Conservation (phyloP, 2,113 vertebrate species). For the Odontesthes bonariensis region DNA sequence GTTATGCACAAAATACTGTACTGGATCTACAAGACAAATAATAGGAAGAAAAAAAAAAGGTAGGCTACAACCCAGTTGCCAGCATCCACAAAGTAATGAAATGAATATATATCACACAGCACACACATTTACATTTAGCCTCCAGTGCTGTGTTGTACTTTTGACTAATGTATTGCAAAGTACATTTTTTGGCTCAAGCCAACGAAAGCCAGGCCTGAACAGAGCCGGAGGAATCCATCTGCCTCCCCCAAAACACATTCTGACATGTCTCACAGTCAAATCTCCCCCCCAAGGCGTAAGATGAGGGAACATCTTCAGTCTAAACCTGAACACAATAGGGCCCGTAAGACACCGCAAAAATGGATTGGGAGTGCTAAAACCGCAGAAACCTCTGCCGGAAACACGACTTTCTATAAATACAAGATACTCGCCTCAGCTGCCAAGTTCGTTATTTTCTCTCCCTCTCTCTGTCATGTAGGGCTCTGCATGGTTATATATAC, state of each 20-base stretch:
- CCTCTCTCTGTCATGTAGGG: slow-evolving; percentile 71
- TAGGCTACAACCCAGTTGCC: slow-evolving; percentile 16
- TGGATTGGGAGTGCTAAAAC: slow-evolving; percentile 81
- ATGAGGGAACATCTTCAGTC: slow-evolving; percentile 82
- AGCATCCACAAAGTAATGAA: slow-evolving; percentile 38
- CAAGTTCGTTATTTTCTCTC: slow-evolving; percentile 77
- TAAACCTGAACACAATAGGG: slow-evolving; percentile 81
- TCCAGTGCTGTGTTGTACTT: slow-evolving; percentile 56
- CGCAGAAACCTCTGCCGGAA: slow-evolving; percentile 86
- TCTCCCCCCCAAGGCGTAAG: slow-evolving; percentile 78
- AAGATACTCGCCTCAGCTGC: slow-evolving; percentile 80
- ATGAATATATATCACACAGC: slow-evolving; percentile 45
- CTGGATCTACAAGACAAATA: slow-evolving; percentile 28
- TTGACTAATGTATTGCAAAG: slow-evolving; percentile 58
- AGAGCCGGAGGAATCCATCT: slow-evolving; percentile 74
- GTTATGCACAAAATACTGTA: slow-evolving; percentile 39
- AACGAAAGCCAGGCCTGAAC: slow-evolving; percentile 71
- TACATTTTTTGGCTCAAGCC: slow-evolving; percentile 67
- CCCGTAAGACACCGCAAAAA: slow-evolving; percentile 81
- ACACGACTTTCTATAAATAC: slow-evolving; percentile 87
- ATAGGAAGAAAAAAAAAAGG: slow-evolving; percentile 10
- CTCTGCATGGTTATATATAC: slow-evolving; percentile 75
- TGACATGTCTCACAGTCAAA: slow-evolving; percentile 82
- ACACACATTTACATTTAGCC: slow-evolving; percentile 62
- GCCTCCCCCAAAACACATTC: slow-evolving; percentile 79